A percentile compares a stretch with the other conserved stretches of the same genome.
Evolutionary conservation across 2,888 invertebrate species (phyloP).

Genomic region (Leptopilina syphax): DNA sequence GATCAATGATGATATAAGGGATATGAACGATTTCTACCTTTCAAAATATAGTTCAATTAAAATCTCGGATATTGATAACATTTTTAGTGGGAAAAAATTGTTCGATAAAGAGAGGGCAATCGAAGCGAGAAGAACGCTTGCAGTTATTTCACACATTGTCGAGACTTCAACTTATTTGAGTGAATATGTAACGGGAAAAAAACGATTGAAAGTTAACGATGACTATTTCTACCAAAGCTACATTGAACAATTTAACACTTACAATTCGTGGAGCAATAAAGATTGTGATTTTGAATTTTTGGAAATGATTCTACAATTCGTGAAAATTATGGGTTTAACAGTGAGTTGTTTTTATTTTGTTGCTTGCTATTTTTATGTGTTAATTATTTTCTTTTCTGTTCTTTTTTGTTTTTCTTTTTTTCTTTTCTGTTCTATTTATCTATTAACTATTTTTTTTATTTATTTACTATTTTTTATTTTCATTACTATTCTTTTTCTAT

Average conservation of each 20-base stretch:
- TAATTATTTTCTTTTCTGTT: background rate
- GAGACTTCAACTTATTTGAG: slow-evolving; percentile 67
- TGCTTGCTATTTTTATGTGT: no score
- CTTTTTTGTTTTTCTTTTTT: no score
- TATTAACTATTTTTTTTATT: background rate
- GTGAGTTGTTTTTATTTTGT: slow-evolving; percentile 56
- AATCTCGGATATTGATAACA: slow-evolving; percentile 61
- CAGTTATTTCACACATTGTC: slow-evolving; percentile 65
- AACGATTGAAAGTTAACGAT: slow-evolving; percentile 55
- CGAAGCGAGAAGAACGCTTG: slow-evolving; percentile 70
- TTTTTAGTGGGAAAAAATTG: slow-evolving; percentile 70
- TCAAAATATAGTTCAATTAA: slow-evolving; percentile 68
- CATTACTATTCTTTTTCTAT: no score
- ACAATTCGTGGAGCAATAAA: slow-evolving; percentile 65
- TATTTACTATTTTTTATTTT: background rate
- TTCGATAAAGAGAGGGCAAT: slow-evolving; percentile 72
- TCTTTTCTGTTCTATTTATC: no score
- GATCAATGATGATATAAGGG: slow-evolving; percentile 73
- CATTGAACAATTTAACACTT: slow-evolving; percentile 68
- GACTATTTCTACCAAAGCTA: slow-evolving; percentile 65
- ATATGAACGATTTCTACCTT: slow-evolving; percentile 74
- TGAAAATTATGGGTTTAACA: slow-evolving; percentile 66
- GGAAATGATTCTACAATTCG: slow-evolving; percentile 68
- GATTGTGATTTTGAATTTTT: slow-evolving; percentile 68
- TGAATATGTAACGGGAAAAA: slow-evolving; percentile 70